These are phyloP conservation scores for Drosophila obscura DNA, from an alignment of 1,140 invertebrate species.

Conservation along the genomic window DNA sequence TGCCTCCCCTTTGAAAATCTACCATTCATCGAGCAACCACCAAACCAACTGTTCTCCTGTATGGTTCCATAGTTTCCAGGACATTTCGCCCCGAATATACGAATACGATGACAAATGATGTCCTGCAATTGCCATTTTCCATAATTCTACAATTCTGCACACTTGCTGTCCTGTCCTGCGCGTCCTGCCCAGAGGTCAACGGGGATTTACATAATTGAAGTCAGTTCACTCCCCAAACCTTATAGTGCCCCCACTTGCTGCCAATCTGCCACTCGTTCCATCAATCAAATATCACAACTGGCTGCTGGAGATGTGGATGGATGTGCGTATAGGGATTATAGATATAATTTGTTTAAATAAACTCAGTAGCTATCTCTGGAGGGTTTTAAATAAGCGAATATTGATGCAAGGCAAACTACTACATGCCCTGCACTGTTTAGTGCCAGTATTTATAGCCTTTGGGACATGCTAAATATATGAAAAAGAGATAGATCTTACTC, in stretches of 20 bases:
- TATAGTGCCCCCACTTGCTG: not conserved
- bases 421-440: no score
- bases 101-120: constrained; percentile 69
- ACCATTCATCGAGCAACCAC: constrained; percentile 11
- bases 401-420: no score
- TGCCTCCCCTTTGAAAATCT: not conserved
- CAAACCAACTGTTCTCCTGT: constrained; percentile 11
- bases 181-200: constrained; percentile 39
- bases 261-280: constrained; percentile 22
- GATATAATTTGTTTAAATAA: not conserved
- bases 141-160: constrained; percentile 74
- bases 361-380: no score
- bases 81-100: not conserved
- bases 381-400: no score
- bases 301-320: constrained; percentile 12
- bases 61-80: constrained; percentile 26
- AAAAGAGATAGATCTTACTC: no score
- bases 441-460: no score
- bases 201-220: constrained; percentile 68
- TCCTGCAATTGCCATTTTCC: constrained; percentile 59
- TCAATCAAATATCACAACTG: constrained; percentile 61
- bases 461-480: no score
- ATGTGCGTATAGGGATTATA: not conserved
- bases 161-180: constrained; percentile 44
- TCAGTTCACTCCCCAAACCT: constrained; percentile 9